A percentile compares a stretch with the other conserved stretches of the same genome.
Evolutionary conservation across 2,113 vertebrate genomes (phyloP).

Genomic region (Podarcis cretensis): DNA sequence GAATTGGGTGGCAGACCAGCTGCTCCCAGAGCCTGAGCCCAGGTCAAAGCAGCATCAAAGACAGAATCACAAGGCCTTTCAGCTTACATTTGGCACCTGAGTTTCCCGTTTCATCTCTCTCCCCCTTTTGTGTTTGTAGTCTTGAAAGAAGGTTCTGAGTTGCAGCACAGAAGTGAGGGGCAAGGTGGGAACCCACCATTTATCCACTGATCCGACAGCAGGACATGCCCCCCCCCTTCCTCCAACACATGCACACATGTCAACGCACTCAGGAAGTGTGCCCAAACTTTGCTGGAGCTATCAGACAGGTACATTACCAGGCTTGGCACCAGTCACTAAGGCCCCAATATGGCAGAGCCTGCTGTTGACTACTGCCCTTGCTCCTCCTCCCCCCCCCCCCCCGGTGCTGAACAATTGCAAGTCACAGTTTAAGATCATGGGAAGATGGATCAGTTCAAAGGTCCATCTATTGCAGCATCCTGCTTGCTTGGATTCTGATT

Average conservation of each 20-base stretch:
- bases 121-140: background rate
- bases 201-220: background rate
- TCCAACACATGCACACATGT: background rate
- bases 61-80: too few species aligned
- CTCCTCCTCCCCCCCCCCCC: background rate
- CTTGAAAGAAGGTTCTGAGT: background rate
- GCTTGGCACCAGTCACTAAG: background rate
- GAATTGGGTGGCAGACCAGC: background rate
- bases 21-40: background rate
- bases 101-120: too few species aligned
- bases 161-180: background rate
- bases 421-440: too few species aligned
- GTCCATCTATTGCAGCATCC: too few species aligned
- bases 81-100: background rate
- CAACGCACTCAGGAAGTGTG: background rate
- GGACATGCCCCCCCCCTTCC: background rate
- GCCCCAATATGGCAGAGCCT: background rate
- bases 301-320: background rate
- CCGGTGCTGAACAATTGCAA: too few species aligned
- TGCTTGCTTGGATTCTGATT: too few species aligned
- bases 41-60: constrained; percentile 5
- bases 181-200: background rate
- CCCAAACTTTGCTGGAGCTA: background rate
- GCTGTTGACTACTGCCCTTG: background rate
- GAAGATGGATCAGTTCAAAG: too few species aligned